Evolutionary conservation across 2,888 invertebrate species (phyloP), one percentile per base, ranked within the genome.

Genomic region (Macropis europaea): DNA sequence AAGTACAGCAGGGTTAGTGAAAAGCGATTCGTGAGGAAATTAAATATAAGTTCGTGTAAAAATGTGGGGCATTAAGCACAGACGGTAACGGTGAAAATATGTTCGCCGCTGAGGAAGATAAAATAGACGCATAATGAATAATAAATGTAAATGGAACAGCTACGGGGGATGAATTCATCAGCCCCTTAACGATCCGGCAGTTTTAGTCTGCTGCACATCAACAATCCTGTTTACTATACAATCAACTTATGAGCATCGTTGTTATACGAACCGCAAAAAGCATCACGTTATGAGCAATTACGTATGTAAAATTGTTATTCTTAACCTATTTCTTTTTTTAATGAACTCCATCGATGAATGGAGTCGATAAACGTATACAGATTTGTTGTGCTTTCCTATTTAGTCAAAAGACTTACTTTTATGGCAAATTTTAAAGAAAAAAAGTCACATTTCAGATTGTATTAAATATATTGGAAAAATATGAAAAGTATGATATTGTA

Each of bases 71-170:
- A 40, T 42, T 64, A 57, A 63, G 36, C 13, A 6, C 9, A 26
- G 1, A 13, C 15, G 9, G 36, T 30, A 38, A 57, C 22, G n/a
- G 32, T 2, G 9, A 28, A 52, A 66, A 50, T 50, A 22, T 52
- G 50, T 28, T 13, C 26, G 28, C 9, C 17, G 32, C 34, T 15
- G 42, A 50, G n/a, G 26, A 50, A 42, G 19, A 22, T 52, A 17
- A 26, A 26, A 42, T 36, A n/a, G 17, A 52, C 42, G 22, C 7
- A 15, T 30, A 28, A 42, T 47, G 64, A 54, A 60, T 50, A 66
- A 52, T 34, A 36, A 66, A 43, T 28, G 38, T n/a, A 22, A 43
- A 13, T 7, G n/a, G 7, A 59, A 50, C 36, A 43, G 26, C 19
- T 26, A 3, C 26, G 32, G 13, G 54, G 54, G 28, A n/a, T 28